Percentiles rank a stretch among this genome's conserved stretches.
Evolutionary conservation across 37 sponge, comb jelly and placozoan species (phyloP).

Genomic region (Crambe crambe): DNA sequence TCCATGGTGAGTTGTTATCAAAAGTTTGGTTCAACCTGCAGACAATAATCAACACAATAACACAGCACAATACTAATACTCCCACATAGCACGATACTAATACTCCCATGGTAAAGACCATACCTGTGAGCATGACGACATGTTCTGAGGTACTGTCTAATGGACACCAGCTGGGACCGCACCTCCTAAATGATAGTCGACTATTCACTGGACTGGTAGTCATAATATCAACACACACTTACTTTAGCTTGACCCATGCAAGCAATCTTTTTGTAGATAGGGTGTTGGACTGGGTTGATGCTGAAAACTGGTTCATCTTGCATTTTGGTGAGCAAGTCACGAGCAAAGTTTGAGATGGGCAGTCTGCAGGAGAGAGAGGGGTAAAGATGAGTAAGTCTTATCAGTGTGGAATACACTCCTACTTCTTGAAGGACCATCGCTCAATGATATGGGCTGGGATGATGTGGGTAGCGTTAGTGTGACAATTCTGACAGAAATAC

Average conservation of each 20-base stretch:
- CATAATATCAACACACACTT: conserved; percentile 26
- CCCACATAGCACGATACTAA: neutral
- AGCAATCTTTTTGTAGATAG: conserved; percentile 34
- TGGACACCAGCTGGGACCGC: conserved; percentile 52
- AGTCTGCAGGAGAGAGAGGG: conserved; percentile 20
- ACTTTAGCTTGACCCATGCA: conserved; percentile 38
- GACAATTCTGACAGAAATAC: conserved; percentile 97
- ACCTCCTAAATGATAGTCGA: conserved; percentile 25
- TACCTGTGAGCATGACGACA: conserved; percentile 31
- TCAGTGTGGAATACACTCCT: neutral
- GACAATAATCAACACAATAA: neutral
- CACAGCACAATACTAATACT: neutral
- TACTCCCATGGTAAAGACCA: neutral
- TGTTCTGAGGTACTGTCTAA: conserved; percentile 48
- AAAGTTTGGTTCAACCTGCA: conserved; percentile 42
- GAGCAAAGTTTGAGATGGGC: conserved; percentile 85
- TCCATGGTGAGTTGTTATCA: conserved; percentile 56
- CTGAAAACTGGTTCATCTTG: conserved; percentile 72
- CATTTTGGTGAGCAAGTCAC: conserved; percentile 71
- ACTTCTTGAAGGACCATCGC: conserved; percentile 92
- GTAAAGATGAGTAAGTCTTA: neutral
- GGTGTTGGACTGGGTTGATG: conserved; percentile 22
- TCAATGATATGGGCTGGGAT: conserved; percentile 88
- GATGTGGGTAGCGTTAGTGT: conserved; percentile 52
- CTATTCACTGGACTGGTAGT: no score